A percentile compares a stretch with the other conserved stretches of the same genome.
Evolutionary conservation across 2,113 vertebrate species (phyloP).

Genomic region (Leptocoma aspasia): DNA sequence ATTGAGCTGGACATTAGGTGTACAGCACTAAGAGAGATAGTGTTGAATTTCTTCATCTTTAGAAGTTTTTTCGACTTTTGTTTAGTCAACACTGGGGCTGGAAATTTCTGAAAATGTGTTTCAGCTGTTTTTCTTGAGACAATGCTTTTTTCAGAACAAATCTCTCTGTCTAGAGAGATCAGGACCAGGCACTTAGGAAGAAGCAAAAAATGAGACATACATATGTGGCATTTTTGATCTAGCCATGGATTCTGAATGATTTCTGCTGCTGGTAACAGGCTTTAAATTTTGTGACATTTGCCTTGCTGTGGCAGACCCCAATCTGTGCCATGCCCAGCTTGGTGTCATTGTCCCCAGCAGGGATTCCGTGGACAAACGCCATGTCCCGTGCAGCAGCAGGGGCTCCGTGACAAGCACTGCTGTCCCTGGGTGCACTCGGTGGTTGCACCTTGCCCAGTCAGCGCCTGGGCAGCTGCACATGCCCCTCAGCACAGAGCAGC

Average conservation of each 20-base stretch:
- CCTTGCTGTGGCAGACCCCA: background rate
- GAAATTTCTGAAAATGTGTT: background rate
- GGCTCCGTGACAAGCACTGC: fast-evolving
- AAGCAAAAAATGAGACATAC: background rate
- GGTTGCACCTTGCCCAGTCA: fast-evolving
- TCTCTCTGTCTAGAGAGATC: background rate
- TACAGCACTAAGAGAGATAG: background rate
- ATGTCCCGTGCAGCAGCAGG: fast-evolving
- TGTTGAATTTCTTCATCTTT: background rate
- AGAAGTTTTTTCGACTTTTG: background rate
- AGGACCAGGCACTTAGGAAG: background rate
- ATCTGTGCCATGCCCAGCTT: fast-evolving
- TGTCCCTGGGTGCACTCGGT: background rate
- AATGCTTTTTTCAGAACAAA: background rate
- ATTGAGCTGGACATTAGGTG: background rate
- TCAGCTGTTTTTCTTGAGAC: background rate
- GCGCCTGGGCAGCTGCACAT: fast-evolving
- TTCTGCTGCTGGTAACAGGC: background rate
- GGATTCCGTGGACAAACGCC: fast-evolving
- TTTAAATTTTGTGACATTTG: background rate
- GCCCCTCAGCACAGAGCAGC: background rate
- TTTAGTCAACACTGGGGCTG: background rate
- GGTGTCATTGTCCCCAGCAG: background rate
- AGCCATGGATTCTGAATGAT: background rate
- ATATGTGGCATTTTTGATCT: background rate